Conservation (phyloP, 2,888 invertebrate genomes). For the Leptothorax acervorum region DNA sequence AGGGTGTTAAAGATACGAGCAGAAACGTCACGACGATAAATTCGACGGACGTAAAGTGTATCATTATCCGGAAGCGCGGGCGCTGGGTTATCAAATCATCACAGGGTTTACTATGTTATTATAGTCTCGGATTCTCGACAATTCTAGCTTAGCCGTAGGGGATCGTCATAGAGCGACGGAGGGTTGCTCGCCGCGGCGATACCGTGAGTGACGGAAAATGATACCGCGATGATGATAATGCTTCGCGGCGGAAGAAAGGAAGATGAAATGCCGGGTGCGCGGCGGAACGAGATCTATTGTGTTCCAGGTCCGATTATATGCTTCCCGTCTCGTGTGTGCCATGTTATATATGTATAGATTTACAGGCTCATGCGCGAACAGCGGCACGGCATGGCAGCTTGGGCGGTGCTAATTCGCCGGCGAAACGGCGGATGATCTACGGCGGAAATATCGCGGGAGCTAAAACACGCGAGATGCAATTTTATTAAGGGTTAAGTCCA, state of each 20-base stretch:
- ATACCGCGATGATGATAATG: slow-evolving; percentile 70
- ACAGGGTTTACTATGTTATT: slow-evolving; percentile 58
- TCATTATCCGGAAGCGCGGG: slow-evolving; percentile 58
- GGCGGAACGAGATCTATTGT: slow-evolving; percentile 64
- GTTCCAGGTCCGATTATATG: slow-evolving; percentile 67
- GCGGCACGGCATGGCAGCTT: slow-evolving; percentile 41
- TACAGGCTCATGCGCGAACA: slow-evolving; percentile 59
- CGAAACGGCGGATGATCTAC: slow-evolving; percentile 62
- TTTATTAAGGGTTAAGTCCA: slow-evolving; percentile 40
- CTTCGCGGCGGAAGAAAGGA: slow-evolving; percentile 67
- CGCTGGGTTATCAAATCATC: slow-evolving; percentile 64
- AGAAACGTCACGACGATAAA: slow-evolving; percentile 61
- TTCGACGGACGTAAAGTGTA: slow-evolving; percentile 52
- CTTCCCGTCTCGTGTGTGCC: slow-evolving; percentile 52
- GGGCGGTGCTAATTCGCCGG: slow-evolving; percentile 65
- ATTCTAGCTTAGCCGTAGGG: slow-evolving; percentile 31
- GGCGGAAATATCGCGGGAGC: slow-evolving; percentile 53
- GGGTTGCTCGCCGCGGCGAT: slow-evolving; percentile 53
- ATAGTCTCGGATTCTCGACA: slow-evolving; percentile 51
- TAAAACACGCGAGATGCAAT: slow-evolving; percentile 45
- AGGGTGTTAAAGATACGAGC: slow-evolving; percentile 51
- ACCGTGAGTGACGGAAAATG: slow-evolving; percentile 71
- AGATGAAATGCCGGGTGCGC: slow-evolving; percentile 67
- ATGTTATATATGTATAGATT: slow-evolving; percentile 64
- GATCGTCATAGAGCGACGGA: slow-evolving; percentile 7